Evolutionary conservation across 23 tunicate species (phyloP).

Genomic region (Styela clava): DNA sequence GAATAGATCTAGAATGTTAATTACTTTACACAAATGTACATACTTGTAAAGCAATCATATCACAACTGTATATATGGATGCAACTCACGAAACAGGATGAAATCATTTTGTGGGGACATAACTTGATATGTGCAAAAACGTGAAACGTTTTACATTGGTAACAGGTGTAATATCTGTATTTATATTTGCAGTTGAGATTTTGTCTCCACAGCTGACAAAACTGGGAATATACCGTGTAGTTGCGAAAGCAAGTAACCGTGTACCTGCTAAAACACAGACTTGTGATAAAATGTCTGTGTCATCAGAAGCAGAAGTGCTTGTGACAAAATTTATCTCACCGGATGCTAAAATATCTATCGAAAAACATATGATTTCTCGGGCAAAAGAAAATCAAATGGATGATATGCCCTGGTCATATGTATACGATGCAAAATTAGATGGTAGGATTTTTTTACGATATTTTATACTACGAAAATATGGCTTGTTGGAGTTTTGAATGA

Average conservation of each 20-base stretch:
- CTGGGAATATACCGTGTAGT: conserved; percentile 19
- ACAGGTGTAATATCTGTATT: too few species aligned
- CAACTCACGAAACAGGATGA: too few species aligned
- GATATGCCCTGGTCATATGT: neutral
- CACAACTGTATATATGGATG: too few species aligned
- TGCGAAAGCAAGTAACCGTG: conserved; percentile 8
- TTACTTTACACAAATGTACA: too few species aligned
- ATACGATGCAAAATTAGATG: neutral
- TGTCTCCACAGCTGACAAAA: neutral
- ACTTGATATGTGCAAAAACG: too few species aligned
- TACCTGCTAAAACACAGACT: conserved; percentile 1
- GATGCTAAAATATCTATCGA: neutral
- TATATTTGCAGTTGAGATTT: neutral
- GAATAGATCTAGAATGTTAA: too few species aligned
- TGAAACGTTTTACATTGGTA: too few species aligned
- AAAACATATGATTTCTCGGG: neutral
- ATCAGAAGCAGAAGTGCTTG: neutral
- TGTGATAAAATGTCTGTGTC: conserved; percentile 3
- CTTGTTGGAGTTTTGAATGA: too few species aligned
- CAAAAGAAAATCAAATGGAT: neutral
- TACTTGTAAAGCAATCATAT: too few species aligned
- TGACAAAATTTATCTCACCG: neutral
- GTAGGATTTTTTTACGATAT: neutral
- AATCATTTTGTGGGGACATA: too few species aligned
- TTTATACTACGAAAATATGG: too few species aligned